A percentile compares a stretch with the other conserved stretches of the same genome.
These are phyloP conservation scores for Motacilla tschutschensis DNA, from an alignment of 2,113 vertebrate genomes.

Conservation along the genomic window DNA sequence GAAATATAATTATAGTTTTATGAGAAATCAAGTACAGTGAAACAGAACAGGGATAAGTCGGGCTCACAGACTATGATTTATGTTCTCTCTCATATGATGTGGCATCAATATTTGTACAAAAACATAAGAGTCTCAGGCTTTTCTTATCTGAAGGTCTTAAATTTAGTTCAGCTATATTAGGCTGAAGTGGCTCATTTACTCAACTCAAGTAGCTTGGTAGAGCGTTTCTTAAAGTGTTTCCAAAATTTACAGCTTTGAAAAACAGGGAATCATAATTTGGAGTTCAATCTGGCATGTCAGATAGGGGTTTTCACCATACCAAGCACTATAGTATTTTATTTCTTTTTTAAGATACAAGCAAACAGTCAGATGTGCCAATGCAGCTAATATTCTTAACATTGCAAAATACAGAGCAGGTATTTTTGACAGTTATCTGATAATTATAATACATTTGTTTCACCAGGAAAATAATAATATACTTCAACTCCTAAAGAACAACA, in stretches of 20 bases:
- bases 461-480: not conserved
- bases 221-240: not conserved
- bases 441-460: not conserved
- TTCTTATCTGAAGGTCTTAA: not conserved
- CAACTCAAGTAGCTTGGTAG: not conserved
- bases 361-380: not conserved
- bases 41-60: not conserved
- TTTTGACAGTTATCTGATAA: not conserved
- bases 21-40: not conserved
- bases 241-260: not conserved
- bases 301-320: not conserved
- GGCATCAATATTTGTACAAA: not conserved
- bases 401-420: not conserved
- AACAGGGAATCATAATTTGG: not conserved
- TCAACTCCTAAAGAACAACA: not conserved
- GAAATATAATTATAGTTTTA: not conserved
- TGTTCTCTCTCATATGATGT: not conserved
- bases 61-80: not conserved
- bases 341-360: not conserved
- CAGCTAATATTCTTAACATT: not conserved
- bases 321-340: not conserved
- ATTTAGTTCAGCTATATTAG: not conserved
- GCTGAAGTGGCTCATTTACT: not conserved
- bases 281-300: not conserved
- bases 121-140: not conserved